Evolutionary conservation across 2,113 vertebrate species (phyloP).

Genomic region (Pogona vitticeps): DNA sequence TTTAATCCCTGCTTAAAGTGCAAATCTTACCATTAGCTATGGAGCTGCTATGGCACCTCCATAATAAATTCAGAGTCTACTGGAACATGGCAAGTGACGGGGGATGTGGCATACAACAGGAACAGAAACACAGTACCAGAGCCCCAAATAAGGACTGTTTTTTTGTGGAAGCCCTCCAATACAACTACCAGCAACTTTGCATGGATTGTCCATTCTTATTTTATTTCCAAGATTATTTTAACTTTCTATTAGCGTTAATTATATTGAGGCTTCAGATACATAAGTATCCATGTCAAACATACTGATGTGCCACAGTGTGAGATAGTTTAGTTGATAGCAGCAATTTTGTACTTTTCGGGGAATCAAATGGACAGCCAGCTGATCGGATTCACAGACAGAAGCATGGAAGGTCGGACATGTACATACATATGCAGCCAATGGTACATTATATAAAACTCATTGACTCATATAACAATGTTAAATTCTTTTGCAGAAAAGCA

Average conservation of each 20-base stretch:
- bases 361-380: background rate
- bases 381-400: background rate
- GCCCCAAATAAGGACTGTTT: background rate
- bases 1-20: conserved; percentile 32
- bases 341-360: background rate
- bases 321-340: background rate
- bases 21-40: conserved; percentile 25
- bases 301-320: background rate
- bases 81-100: background rate
- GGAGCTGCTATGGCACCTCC: background rate
- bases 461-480: background rate
- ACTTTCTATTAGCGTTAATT: background rate
- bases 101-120: background rate
- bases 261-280: background rate
- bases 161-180: background rate
- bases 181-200: background rate
- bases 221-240: background rate
- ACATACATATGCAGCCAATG: background rate
- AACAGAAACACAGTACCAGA: background rate
- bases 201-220: background rate
- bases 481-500: background rate
- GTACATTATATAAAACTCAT: background rate
- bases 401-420: background rate
- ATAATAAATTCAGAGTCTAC: conserved; percentile 3
- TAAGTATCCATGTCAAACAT: background rate